Evolutionary conservation across 1,140 invertebrate species (phyloP).

Genomic region (Aphis craccivora): DNA sequence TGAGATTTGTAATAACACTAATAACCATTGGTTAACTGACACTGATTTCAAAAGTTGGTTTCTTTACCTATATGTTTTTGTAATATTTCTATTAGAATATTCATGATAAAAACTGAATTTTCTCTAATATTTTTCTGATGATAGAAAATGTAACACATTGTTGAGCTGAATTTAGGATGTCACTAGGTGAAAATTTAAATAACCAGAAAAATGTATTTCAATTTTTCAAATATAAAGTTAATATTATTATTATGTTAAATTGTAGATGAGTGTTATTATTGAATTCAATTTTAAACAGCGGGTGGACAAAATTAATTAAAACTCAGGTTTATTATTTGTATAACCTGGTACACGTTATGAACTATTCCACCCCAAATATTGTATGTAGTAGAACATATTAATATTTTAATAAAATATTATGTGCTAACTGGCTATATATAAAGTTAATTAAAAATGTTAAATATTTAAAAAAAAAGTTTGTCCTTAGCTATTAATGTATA

Average conservation of each 20-base stretch:
- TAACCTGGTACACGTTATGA: too few species aligned
- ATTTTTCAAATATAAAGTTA: too few species aligned
- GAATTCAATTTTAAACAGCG: too few species aligned
- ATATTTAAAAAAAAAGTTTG: not conserved
- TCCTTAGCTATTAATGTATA: not conserved
- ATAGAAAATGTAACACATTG: not conserved
- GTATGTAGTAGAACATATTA: too few species aligned
- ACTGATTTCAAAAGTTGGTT: not conserved
- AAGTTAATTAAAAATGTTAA: not conserved
- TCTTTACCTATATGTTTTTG: not conserved
- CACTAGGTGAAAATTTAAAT: too few species aligned
- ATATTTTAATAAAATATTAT: too few species aligned
- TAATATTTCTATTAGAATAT: not conserved
- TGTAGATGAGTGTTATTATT: too few species aligned
- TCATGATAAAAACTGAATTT: not conserved
- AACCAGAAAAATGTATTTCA: too few species aligned
- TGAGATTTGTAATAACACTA: conserved; percentile 28
- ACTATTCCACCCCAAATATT: too few species aligned
- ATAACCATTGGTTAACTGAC: conserved; percentile 46
- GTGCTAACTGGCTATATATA: not conserved
- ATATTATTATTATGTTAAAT: too few species aligned
- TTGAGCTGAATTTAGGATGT: not conserved
- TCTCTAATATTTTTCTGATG: not conserved
- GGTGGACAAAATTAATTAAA: too few species aligned
- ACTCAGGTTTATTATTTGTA: too few species aligned